phyloP scores from a whole-genome alignment of 2,888 invertebrate species.

The Catocala sponsa region DNA sequence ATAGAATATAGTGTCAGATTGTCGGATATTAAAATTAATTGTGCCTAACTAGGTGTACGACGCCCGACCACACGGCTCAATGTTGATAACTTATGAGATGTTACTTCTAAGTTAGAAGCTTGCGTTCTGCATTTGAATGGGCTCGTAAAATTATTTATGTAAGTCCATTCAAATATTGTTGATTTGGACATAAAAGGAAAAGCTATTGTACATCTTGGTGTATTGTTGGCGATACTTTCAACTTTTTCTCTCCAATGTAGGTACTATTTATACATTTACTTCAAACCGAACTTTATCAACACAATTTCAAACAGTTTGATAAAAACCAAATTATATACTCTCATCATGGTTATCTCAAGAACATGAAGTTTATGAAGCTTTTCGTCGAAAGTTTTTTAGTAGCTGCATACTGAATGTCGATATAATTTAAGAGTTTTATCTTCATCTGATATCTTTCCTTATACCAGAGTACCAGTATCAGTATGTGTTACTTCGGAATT shows the following conservation, averaged over 20 bases:
- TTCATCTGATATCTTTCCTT: conserved; percentile 31
- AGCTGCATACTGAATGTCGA: conserved; percentile 8
- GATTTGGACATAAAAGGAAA: conserved; percentile 19
- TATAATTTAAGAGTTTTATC: conserved; percentile 37
- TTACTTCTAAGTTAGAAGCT: conserved; percentile 21
- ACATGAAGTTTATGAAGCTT: not conserved
- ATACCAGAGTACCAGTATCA: conserved; percentile 25
- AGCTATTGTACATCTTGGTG: conserved; percentile 9
- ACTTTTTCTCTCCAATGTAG: not conserved
- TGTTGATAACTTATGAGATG: conserved; percentile 37
- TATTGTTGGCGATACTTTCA: conserved; percentile 12
- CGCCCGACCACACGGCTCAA: conserved; percentile 35
- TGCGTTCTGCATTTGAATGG: conserved; percentile 22
- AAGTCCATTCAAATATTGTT: conserved; percentile 18
- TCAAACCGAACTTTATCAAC: not conserved
- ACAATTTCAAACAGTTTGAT: not conserved
- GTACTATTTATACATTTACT: not conserved
- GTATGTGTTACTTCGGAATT: conserved; percentile 37
- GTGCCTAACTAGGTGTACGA: conserved; percentile 35
- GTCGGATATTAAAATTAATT: conserved; percentile 57
- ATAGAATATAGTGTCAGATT: conserved; percentile 54
- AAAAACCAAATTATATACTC: not conserved
- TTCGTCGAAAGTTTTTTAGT: not conserved
- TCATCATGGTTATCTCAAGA: not conserved
- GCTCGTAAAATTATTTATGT: conserved; percentile 21